These are phyloP conservation scores for Antheraea yamamai DNA, from an alignment of 2,888 invertebrate genomes.

Conservation along the genomic window DNA sequence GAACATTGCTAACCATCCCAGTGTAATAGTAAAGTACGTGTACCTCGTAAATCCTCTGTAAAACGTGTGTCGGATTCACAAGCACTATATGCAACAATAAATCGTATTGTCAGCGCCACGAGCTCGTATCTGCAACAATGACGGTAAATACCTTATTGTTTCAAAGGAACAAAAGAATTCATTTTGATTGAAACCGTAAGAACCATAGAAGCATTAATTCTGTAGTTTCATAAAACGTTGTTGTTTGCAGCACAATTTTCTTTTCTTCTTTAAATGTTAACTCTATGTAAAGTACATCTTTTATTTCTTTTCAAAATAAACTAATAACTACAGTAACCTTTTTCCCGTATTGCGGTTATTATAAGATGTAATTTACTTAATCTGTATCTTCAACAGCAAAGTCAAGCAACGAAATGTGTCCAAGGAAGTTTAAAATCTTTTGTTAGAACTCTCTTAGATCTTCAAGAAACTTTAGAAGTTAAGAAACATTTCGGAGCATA, in stretches of 20 bases:
- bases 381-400: neutral
- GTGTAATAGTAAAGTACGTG: constrained; percentile 22
- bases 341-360: no score
- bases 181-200: neutral
- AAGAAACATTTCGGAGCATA: neutral
- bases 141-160: neutral
- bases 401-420: neutral
- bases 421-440: constrained; percentile 8
- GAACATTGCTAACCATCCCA: neutral
- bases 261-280: neutral
- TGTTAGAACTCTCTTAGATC: neutral
- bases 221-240: neutral
- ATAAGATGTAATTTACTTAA: neutral
- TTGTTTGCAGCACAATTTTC: neutral
- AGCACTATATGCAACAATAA: neutral
- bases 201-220: constrained; percentile 1
- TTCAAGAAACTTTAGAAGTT: constrained; percentile 11
- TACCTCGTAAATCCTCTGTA: constrained; percentile 25
- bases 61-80: constrained; percentile 13
- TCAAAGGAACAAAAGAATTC: neutral
- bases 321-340: no score
- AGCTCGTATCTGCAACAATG: neutral
- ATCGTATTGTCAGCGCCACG: neutral
- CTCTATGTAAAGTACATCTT: no score
- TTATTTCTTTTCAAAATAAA: no score